Conservation (phyloP, 2,888 invertebrate genomes). For the Neocrepidodera transversa region DNA sequence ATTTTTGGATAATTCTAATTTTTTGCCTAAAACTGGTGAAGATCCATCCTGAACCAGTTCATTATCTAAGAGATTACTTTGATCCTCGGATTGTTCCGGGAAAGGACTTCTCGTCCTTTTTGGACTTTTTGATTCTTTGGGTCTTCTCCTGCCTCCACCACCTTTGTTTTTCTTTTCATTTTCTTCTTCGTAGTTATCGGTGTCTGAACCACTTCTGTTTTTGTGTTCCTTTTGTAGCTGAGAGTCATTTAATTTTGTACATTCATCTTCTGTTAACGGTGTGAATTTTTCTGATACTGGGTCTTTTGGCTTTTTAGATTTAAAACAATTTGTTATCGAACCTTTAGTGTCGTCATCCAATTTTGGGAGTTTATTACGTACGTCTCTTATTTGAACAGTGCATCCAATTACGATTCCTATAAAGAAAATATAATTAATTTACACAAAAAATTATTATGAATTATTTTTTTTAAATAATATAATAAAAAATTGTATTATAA, state of each 20-base stretch:
- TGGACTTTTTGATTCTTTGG: no score
- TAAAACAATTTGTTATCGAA: not conserved
- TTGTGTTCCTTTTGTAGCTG: not conserved
- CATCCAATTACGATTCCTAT: conserved; percentile 27
- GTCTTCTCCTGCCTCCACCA: not conserved
- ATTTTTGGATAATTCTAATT: no score
- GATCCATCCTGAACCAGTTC: not conserved
- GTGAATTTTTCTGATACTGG: not conserved
- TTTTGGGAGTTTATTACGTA: not conserved
- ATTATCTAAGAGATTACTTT: not conserved
- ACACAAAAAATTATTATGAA: no score
- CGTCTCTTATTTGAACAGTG: not conserved
- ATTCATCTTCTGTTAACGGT: not conserved
- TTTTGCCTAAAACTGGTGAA: conserved; percentile 3
- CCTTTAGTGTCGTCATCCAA: not conserved
- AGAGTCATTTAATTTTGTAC: not conserved
- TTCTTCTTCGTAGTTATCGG: not conserved
- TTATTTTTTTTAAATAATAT: no score
- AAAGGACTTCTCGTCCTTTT: not conserved
- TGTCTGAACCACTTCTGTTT: not conserved
- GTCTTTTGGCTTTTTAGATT: not conserved
- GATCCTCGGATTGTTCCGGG: not conserved
- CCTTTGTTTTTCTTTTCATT: not conserved
- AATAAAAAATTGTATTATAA: no score
- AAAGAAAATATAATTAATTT: conserved; percentile 12